Evolutionary conservation across 2,888 invertebrate genomes (phyloP).

Genomic region (Ormyrus thymus): DNA sequence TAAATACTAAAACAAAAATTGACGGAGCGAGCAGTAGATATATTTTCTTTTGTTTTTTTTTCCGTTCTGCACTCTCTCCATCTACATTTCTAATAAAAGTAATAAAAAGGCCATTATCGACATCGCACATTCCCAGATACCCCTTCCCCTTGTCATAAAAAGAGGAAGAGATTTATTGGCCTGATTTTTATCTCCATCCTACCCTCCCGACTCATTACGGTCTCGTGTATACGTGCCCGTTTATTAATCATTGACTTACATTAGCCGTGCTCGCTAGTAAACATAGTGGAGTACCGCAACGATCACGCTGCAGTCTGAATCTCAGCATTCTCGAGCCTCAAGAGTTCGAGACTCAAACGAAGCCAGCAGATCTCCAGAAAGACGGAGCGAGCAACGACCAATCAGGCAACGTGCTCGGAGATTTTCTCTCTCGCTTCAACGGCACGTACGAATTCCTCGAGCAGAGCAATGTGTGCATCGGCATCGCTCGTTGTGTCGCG

Average conservation of each 20-base stretch:
- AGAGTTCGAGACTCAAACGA: background rate
- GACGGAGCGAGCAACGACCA: background rate
- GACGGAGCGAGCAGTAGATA: too few species aligned
- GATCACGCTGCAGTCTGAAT: background rate
- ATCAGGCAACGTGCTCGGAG: background rate
- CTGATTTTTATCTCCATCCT: conserved; percentile 37
- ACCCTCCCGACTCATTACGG: conserved; percentile 1
- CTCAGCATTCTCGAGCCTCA: too few species aligned
- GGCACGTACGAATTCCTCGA: background rate
- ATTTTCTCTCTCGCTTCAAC: background rate
- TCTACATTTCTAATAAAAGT: too few species aligned
- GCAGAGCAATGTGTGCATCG: background rate
- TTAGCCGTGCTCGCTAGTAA: background rate
- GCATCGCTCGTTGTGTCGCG: conserved; percentile 23
- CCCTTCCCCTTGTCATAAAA: background rate
- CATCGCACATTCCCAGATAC: too few species aligned
- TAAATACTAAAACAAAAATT: too few species aligned
- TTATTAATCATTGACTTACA: background rate
- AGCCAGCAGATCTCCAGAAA: background rate
- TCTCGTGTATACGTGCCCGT: background rate
- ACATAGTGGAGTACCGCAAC: background rate
- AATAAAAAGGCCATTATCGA: too few species aligned
- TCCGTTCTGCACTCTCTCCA: too few species aligned
- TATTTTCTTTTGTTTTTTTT: too few species aligned
- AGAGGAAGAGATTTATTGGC: conserved; percentile 43